phyloP scores from a whole-genome alignment of 2,797 vertebrate genomes.

The Scolopax rusticola region DNA sequence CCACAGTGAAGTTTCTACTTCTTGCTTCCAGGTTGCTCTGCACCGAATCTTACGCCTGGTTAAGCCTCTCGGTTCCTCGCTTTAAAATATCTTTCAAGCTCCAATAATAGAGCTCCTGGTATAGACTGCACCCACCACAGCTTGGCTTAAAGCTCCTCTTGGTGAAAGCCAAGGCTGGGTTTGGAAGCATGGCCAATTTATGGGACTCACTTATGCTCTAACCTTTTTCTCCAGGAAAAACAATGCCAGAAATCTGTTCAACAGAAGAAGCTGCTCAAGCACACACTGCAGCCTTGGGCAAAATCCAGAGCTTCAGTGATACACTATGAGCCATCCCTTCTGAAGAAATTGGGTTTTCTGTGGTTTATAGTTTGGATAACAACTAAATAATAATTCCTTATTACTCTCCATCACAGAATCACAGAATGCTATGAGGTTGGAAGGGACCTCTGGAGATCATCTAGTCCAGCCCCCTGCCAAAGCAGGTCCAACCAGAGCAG shows the following conservation, averaged over 20 bases:
- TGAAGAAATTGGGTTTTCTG: rapidly evolving
- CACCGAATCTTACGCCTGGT: rapidly evolving
- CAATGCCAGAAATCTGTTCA: not conserved
- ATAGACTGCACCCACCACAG: not conserved
- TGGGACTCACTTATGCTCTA: not conserved
- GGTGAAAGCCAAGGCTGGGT: not conserved
- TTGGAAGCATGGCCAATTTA: not conserved
- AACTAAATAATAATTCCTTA: not conserved
- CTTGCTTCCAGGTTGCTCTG: not conserved
- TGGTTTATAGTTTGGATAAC: not conserved
- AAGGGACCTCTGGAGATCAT: too few relatives aligned
- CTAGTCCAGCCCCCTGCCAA: too few relatives aligned
- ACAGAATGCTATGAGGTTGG: too few relatives aligned
- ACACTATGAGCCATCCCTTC: not conserved
- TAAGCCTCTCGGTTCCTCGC: not conserved
- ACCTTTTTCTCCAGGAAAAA: not conserved
- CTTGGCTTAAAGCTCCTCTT: not conserved
- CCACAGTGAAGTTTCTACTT: not conserved
- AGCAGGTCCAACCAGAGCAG: too few relatives aligned
- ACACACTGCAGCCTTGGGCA: not conserved
- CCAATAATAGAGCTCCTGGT: not conserved
- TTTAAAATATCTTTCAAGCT: not conserved
- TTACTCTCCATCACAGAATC: not conserved
- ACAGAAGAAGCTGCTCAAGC: not conserved
- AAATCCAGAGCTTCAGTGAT: not conserved